Evolutionary conservation across 2,113 vertebrate species (phyloP).

Genomic region (Machaerirhynchus nigripectus): DNA sequence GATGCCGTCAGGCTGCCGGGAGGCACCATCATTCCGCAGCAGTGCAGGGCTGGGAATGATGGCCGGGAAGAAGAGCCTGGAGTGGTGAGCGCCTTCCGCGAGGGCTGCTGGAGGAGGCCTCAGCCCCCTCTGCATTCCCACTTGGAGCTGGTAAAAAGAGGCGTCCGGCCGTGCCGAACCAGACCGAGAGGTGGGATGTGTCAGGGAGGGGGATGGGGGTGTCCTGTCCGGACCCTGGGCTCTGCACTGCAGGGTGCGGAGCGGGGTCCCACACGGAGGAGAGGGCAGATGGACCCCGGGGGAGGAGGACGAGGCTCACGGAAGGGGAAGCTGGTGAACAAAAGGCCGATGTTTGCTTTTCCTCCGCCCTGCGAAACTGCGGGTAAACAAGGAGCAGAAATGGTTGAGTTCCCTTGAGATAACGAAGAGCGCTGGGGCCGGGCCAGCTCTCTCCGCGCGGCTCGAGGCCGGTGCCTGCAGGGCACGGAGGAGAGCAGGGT

Average conservation of each 20-base stretch:
- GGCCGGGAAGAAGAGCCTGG: neutral
- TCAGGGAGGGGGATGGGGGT: rapidly evolving
- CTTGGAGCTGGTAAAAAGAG: neutral
- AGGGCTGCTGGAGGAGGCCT: neutral
- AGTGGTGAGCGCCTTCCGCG: neutral
- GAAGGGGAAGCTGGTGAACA: neutral
- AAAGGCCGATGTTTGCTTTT: slow-evolving; percentile 47
- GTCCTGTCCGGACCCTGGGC: neutral
- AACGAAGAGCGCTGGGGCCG: neutral
- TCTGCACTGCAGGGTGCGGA: neutral
- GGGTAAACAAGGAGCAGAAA: slow-evolving; percentile 28
- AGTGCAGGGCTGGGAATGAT: neutral
- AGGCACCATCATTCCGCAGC: neutral
- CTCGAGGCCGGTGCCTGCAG: neutral
- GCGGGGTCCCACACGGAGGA: rapidly evolving
- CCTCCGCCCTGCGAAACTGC: neutral
- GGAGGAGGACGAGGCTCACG: neutral
- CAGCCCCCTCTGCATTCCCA: neutral
- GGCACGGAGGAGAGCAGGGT: neutral
- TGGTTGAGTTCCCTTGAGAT: neutral
- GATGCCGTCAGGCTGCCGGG: neutral
- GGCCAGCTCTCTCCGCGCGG: neutral
- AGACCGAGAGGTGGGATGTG: neutral
- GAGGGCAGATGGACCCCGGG: neutral
- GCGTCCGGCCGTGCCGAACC: neutral